Evolutionary conservation across 2,888 invertebrate species (phyloP), one percentile per base, ranked within the genome.

Genomic region (Epicampocera succincta): DNA sequence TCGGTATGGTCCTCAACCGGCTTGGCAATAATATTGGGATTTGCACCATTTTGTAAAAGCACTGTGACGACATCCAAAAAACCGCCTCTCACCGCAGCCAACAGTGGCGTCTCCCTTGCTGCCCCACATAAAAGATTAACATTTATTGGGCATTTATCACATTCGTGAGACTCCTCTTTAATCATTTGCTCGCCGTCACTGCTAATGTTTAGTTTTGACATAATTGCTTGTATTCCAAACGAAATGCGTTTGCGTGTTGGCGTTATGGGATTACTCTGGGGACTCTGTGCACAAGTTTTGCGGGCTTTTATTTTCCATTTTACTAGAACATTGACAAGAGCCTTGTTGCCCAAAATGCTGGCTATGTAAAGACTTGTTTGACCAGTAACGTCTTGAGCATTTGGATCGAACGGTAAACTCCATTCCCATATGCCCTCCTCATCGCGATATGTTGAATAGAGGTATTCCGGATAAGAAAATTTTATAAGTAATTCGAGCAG

Each of bases 351-450:
- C 72, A 96, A 93, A 78, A 96, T 93, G 89, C 97, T 95, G 12
- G 98, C 97, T 81, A 98, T 94, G 91, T 98, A 98, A 12, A 99
- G 92, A 69, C 98, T 95, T 83, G 95, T 98, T 91, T 98, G 97
- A 0, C 97, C 97, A 33, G 96, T 96, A 3, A 95, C 96, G 91
- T 98, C 98, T 85, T 95, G 94, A 54, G 95, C 94, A 91, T 99
- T 99, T 61, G 98, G 93, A 91, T 99, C 98, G 89, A 98, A 97
- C n/a, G 98, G 95, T 90, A 96, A 93, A 25, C 93, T 93, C 92
- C 97, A 99, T 89, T 96, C 96, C 93, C 94, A 96, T 72, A 94
- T 93, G 17, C 95, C 95, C 2, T 93, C 92, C 42, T 93, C 92
- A 88, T 96, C 96, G 73, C 95, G 94, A 91, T 93, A 95, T 87